These are phyloP conservation scores for Myotis lucifugus DNA, from an alignment of 2,113 vertebrate species.

Conservation along the genomic window DNA sequence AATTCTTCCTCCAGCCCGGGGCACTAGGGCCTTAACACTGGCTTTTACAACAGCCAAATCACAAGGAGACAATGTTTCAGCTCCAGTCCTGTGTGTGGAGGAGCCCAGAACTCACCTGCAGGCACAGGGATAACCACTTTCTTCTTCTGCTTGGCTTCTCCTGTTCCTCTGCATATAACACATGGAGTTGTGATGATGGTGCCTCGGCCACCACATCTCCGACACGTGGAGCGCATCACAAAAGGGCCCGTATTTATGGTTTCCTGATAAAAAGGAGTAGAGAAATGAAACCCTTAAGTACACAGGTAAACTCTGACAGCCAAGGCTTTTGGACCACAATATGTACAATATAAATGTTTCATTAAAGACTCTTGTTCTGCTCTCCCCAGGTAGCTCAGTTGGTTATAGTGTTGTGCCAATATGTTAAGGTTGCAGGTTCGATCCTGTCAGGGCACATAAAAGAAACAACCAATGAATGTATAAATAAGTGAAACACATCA, in stretches of 20 bases:
- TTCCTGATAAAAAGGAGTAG: constrained; percentile 85
- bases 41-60: background rate
- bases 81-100: too few species aligned
- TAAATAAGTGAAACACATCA: background rate
- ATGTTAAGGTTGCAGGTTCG: background rate
- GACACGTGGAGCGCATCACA: constrained; percentile 97
- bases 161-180: constrained; percentile 89
- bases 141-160: constrained; percentile 95
- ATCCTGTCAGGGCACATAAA: background rate
- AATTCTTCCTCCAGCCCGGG: background rate
- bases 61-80: background rate
- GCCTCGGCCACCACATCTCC: constrained; percentile 93
- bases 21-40: background rate
- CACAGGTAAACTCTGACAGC: background rate
- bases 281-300: background rate
- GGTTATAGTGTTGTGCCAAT: background rate
- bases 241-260: constrained; percentile 97
- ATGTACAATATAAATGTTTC: background rate
- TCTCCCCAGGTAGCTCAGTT: background rate
- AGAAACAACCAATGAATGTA: background rate
- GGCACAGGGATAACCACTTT: constrained; percentile 95
- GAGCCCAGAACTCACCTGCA: constrained; percentile 88
- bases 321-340: background rate
- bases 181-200: constrained; percentile 91
- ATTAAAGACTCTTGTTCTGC: background rate